A percentile compares a stretch with the other conserved stretches of the same genome.
phyloP scores from a whole-genome alignment of 2,888 invertebrate genomes.

The Agrochola lychnidis region DNA sequence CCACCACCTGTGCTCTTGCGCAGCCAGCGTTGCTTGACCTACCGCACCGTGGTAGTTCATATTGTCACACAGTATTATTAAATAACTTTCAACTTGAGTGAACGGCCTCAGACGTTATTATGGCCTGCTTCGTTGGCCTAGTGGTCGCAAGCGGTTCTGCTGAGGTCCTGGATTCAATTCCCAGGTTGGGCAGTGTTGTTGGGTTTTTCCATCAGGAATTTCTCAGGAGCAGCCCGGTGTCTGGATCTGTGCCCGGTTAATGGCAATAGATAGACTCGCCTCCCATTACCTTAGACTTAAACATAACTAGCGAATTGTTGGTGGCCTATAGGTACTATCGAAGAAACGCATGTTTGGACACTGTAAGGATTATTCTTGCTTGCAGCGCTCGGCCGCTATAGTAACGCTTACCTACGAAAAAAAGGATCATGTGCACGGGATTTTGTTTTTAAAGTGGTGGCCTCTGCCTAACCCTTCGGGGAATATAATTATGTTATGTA shows the following conservation, averaged over 20 bases:
- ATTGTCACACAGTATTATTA: constrained; percentile 29
- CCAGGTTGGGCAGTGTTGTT: neutral
- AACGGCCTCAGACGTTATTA: neutral
- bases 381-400: too few relatives aligned
- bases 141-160: neutral
- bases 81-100: constrained; percentile 31
- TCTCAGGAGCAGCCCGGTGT: neutral
- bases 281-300: neutral
- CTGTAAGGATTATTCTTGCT: too few relatives aligned
- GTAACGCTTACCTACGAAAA: too few relatives aligned
- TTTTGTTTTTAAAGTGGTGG: too few relatives aligned
- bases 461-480: too few relatives aligned
- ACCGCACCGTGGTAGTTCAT: constrained; percentile 58
- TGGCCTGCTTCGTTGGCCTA: neutral
- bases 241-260: neutral
- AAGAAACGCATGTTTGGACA: too few relatives aligned
- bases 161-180: neutral
- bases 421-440: too few relatives aligned
- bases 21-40: constrained; percentile 69
- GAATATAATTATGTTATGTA: too few relatives aligned
- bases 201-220: neutral
- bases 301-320: neutral
- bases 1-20: constrained; percentile 68
- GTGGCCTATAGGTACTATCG: too few relatives aligned
- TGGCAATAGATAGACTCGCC: neutral